phyloP scores from a whole-genome alignment of 1,140 invertebrate species.

The Argopecten irradians region DNA sequence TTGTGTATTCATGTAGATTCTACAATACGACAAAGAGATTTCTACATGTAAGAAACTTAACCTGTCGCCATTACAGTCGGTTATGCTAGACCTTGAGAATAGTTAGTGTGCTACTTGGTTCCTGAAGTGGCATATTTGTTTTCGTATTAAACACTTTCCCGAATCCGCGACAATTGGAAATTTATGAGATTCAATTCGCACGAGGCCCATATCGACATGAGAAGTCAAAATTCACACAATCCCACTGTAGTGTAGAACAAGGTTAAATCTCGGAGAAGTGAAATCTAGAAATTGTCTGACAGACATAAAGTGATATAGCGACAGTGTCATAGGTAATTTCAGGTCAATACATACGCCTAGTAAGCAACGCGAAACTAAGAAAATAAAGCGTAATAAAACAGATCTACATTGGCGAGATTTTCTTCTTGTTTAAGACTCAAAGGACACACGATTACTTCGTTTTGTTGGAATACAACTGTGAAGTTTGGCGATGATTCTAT shows the following conservation, averaged over 20 bases:
- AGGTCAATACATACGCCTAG: too few species aligned
- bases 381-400: too few species aligned
- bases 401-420: too few species aligned
- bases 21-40: too few species aligned
- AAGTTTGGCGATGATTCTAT: too few species aligned
- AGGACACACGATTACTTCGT: too few species aligned
- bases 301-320: background rate
- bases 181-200: background rate
- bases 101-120: background rate
- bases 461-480: too few species aligned
- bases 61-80: background rate
- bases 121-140: background rate
- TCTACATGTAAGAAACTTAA: background rate
- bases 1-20: too few species aligned
- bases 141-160: background rate
- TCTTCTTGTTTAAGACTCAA: too few species aligned
- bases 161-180: background rate
- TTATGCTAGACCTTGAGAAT: background rate
- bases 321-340: background rate
- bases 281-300: background rate
- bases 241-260: background rate
- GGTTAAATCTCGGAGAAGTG: background rate
- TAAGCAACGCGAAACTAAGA: too few species aligned
- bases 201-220: background rate
- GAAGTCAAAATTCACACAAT: background rate